Evolutionary conservation across 2,888 invertebrate genomes (phyloP).

Genomic region (Brassicogethes aeneus): DNA sequence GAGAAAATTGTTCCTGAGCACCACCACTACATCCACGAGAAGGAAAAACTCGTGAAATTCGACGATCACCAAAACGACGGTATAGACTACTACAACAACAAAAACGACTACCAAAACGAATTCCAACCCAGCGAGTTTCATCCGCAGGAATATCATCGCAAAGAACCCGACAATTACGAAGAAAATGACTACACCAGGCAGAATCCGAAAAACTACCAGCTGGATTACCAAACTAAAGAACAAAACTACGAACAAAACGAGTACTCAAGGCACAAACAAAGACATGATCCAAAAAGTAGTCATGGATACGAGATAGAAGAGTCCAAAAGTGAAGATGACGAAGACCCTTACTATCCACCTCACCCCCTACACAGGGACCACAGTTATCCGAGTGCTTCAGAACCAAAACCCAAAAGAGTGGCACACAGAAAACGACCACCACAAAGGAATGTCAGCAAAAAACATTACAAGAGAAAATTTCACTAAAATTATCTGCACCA

Average conservation of each 20-base stretch:
- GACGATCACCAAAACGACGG: background rate
- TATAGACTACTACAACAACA: background rate
- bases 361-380: background rate
- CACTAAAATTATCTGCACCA: too few species aligned
- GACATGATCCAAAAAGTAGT: too few species aligned
- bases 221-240: too few species aligned
- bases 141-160: too few species aligned
- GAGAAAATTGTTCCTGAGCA: slow-evolving; percentile 24
- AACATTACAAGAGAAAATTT: background rate
- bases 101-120: background rate
- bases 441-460: background rate
- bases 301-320: too few species aligned
- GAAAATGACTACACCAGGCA: too few species aligned
- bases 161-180: too few species aligned
- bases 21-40: slow-evolving; percentile 2
- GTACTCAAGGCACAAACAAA: too few species aligned
- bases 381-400: background rate
- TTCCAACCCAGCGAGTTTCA: too few species aligned
- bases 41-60: background rate
- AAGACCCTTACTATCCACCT: too few species aligned
- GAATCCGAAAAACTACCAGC: too few species aligned
- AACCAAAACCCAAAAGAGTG: background rate
- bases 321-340: background rate
- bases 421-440: background rate
- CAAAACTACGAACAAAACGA: too few species aligned